Evolutionary conservation across 2,797 vertebrate genomes (phyloP).

Genomic region (Zenarchopterus dispar): DNA sequence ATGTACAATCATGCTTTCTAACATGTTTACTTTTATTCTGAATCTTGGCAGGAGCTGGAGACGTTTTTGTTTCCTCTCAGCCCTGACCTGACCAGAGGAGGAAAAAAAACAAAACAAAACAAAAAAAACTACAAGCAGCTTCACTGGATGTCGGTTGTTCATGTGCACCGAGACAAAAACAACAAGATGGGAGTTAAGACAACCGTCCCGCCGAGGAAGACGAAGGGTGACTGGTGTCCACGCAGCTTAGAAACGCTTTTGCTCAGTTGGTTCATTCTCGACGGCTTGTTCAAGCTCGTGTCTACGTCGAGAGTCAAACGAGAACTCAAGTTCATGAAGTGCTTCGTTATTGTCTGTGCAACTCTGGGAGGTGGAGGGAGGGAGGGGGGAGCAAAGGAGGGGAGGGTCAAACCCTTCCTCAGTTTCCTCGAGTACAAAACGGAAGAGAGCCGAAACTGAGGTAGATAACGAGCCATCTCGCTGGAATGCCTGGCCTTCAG

Average conservation of each 20-base stretch:
- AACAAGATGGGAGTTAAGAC: background rate
- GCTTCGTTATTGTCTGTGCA: slow-evolving; percentile 89
- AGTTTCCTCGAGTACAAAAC: slow-evolving; percentile 90
- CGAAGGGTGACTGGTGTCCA: slow-evolving; percentile 87
- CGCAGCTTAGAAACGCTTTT: slow-evolving; percentile 55
- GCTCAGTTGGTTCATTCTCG: background rate
- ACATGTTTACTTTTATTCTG: no score
- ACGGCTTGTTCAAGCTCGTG: slow-evolving; percentile 86
- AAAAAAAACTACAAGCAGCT: no score
- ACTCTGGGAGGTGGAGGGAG: slow-evolving; percentile 82
- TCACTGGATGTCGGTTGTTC: no score
- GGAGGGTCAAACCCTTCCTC: slow-evolving; percentile 3
- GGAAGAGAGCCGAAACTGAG: slow-evolving; percentile 91
- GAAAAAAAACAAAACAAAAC: no score
- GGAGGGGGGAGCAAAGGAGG: slow-evolving; percentile 44
- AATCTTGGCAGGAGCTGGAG: no score
- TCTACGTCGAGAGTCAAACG: slow-evolving; percentile 79
- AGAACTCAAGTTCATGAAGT: slow-evolving; percentile 79
- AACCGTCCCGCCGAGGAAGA: slow-evolving; percentile 44
- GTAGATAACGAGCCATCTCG: slow-evolving; percentile 93
- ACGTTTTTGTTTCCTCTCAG: no score
- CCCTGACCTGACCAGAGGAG: no score
- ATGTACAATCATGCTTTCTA: no score
- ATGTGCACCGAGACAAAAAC: no score
- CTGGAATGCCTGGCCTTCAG: slow-evolving; percentile 91